Conservation (phyloP, 64 coral and sea anemone genomes). For the Actinia equina region DNA sequence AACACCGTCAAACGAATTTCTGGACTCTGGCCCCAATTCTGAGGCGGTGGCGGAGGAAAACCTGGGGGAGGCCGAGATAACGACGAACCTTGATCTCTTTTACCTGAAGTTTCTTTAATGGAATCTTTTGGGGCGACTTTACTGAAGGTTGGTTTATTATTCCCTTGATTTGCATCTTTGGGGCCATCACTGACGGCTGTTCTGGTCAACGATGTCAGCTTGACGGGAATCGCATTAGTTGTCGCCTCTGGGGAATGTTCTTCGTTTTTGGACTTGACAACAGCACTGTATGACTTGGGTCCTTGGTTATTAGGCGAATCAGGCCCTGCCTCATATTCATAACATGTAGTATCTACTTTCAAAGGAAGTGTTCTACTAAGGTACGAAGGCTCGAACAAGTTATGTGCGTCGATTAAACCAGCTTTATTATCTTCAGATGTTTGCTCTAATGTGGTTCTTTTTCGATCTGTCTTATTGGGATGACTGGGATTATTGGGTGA, state of each 20-base stretch:
- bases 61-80: conserved; percentile 49
- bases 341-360: neutral
- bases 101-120: neutral
- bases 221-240: neutral
- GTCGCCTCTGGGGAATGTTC: conserved; percentile 4
- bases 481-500: neutral
- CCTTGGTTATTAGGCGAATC: neutral
- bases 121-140: conserved; percentile 29
- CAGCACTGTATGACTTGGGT: conserved; percentile 47
- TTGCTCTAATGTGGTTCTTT: neutral
- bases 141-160: neutral
- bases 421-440: neutral
- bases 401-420: neutral
- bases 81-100: conserved; percentile 24
- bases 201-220: conserved; percentile 17
- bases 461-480: neutral
- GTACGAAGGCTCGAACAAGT: conserved; percentile 23
- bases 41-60: conserved; percentile 46
- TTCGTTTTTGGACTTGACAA: conserved; percentile 29
- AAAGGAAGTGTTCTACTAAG: neutral
- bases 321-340: conserved; percentile 6
- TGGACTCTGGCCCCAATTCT: conserved; percentile 29
- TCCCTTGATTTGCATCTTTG: neutral
- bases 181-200: neutral
- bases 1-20: conserved; percentile 25